Base-by-base conservation (phyloP, 2,113 vertebrate genomes). In the Hystrix cristata region DNA sequence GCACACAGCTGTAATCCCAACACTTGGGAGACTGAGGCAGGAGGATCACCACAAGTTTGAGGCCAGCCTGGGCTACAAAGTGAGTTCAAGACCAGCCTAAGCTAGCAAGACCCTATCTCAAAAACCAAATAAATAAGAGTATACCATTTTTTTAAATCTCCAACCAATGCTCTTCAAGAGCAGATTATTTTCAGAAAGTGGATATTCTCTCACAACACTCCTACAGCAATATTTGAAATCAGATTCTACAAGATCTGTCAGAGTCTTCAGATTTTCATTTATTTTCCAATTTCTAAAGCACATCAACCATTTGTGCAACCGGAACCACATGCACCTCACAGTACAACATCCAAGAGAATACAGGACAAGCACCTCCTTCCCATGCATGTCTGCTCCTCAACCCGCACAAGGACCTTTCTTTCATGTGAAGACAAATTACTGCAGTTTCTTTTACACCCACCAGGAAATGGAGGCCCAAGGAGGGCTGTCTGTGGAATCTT, bases 241-340 rank as follows among this genome's bases (percentile, higher is more conserved):
- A 60, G 86, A 90, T 95, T 88, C 83, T 90, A 55, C 5, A 60
- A 96, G 60, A 51, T 16, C 38, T 90, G 13, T 85, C 84, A 55
- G n/a, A 84, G 19, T 95, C 84, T 97, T 96, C 34, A 57, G 57
- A 79, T 82, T 96, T 78, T 97, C 65, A 94, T 93, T 87, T 88
- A 27, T 90, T 98, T 97, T 95, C 78, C 80, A 64, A 48, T 95
- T 95, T 95, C 23, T 64, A 57, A 96, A 93, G 38, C n/a, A 27
- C 60, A 62, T 64, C 48, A 18, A 0, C 82, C 46, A 7, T 91
- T 71, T 59, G 34, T 90, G 53, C 18, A 60, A 43, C 13, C 55
- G 92, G 72, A 94, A 38, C 25, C 43, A n/a, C 7, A 38, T 8
- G 48, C 14, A 59, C 25, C 43, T 38, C 57, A 79, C 64, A 76